Evolutionary conservation across 2,113 vertebrate species (phyloP), one percentile per base, ranked within the genome.

Genomic region (Sinocyclocheilus maitianheensis): DNA sequence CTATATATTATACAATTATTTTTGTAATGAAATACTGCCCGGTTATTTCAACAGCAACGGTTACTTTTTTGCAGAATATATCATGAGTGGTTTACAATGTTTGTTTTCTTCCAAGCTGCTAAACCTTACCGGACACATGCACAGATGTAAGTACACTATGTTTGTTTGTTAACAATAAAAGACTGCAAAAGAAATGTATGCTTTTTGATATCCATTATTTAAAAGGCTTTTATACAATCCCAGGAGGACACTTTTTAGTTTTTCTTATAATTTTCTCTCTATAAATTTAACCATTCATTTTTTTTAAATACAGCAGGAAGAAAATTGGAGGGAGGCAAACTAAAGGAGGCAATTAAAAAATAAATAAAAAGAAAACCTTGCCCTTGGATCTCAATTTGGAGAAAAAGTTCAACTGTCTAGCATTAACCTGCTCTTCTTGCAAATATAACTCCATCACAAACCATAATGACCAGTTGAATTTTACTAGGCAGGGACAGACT

Each of bases 91-190:
- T 88, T 86, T 86, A 87, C 84, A 84, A 63, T 34, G 77, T 88
- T 87, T 83, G 46, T 63, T 87, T 84, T 72, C 90, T 88, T 91
- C 79, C 82, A 89, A 91, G 89, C 90, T 93, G 89, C 90, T 92
- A 87, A 87, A 88, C 69, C 72, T 80, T 83, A 86, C 86, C 88
- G 82, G 80, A 89, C 81, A 87, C 77, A 85, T 71, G 77, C 78
- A 85, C 43, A 87, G 24, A 37, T 82, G 62, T 30, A 34, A 77
- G 84, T 88, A 90, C 53, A 83, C 77, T 85, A 71, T 88, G 82
- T 91, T 87, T 89, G 84, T 91, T 91, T 90, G 86, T 90, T 88
- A 85, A 90, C 85, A 91, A 91, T 90, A 91, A 87, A 89, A 63
- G 48, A 76, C 48, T 75, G 58, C 37, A 86, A 74, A 43, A 58